Evolutionary conservation across 2,113 vertebrate genomes (phyloP).

Genomic region (Orycteropus afer): DNA sequence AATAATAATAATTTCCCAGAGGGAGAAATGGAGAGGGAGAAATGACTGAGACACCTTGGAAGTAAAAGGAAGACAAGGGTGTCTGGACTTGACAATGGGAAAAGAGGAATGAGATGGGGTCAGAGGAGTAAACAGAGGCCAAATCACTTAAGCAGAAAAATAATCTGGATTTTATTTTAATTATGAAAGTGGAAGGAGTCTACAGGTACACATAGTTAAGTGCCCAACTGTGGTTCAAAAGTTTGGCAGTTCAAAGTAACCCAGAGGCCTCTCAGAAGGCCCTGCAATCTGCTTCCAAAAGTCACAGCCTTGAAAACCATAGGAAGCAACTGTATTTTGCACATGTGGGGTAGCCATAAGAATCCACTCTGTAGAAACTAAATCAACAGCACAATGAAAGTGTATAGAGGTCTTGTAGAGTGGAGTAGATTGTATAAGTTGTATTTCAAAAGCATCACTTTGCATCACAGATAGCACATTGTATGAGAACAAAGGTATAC

Average conservation of each 20-base stretch:
- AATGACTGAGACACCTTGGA: neutral
- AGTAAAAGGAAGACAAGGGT: neutral
- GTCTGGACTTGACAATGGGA: neutral
- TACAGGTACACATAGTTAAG: too few relatives aligned
- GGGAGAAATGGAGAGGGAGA: neutral
- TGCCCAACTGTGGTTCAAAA: too few relatives aligned
- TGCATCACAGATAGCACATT: neutral
- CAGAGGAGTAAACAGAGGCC: neutral
- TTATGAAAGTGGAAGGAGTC: neutral
- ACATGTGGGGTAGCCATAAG: too few relatives aligned
- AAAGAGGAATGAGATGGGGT: too few relatives aligned
- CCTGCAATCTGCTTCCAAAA: too few relatives aligned
- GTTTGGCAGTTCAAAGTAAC: too few relatives aligned
- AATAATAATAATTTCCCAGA: neutral
- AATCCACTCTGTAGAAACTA: too few relatives aligned
- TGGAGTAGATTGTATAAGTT: neutral
- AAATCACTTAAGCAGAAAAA: neutral
- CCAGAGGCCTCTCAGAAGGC: too few relatives aligned
- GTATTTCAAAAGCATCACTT: neutral
- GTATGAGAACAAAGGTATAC: neutral
- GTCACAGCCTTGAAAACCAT: too few relatives aligned
- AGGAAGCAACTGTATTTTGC: too few relatives aligned
- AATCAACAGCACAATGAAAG: neutral
- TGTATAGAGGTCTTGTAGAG: neutral
- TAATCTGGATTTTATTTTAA: neutral